Conservation (phyloP, 1,140 invertebrate genomes). For the Oryzaephilus surinamensis region DNA sequence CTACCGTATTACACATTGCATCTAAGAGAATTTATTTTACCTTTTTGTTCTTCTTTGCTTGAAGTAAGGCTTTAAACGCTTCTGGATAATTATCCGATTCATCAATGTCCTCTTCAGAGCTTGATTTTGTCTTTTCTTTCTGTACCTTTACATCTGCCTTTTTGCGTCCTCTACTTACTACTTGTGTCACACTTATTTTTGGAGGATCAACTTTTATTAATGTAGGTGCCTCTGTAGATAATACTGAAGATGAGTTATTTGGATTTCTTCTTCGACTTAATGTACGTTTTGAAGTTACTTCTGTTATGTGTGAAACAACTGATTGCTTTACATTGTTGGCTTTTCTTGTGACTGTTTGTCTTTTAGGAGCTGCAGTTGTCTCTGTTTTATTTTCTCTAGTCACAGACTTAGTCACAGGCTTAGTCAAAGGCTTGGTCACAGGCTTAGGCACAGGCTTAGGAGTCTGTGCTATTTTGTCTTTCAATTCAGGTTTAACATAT, state of each 20-base stretch:
- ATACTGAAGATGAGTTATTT: constrained; percentile 1
- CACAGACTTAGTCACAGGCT: too few relatives aligned
- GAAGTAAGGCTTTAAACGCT: constrained; percentile 31
- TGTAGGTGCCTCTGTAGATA: constrained; percentile 5
- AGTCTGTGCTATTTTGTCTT: not conserved
- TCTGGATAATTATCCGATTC: constrained; percentile 34
- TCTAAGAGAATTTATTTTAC: constrained; percentile 12
- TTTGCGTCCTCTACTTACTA: constrained; percentile 14
- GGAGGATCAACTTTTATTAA: too few relatives aligned
- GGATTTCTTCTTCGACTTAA: constrained; percentile 15
- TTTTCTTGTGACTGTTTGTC: constrained; percentile 5
- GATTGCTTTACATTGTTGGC: constrained; percentile 21
- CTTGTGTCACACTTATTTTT: not conserved
- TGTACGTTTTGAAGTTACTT: constrained; percentile 27
- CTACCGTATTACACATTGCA: too few relatives aligned
- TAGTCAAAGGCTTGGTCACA: not conserved
- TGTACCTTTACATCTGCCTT: constrained; percentile 9
- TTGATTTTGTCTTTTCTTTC: constrained; percentile 15
- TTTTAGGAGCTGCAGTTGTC: constrained; percentile 5
- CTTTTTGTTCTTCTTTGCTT: constrained; percentile 27
- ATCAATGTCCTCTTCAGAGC: constrained; percentile 26
- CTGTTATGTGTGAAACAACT: constrained; percentile 27
- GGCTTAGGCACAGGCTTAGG: constrained; percentile 1
- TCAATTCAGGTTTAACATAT: too few relatives aligned
- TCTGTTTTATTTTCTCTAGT: too few relatives aligned